Evolutionary conservation across 2,113 vertebrate genomes (phyloP).

Genomic region (Microcebus murinus): DNA sequence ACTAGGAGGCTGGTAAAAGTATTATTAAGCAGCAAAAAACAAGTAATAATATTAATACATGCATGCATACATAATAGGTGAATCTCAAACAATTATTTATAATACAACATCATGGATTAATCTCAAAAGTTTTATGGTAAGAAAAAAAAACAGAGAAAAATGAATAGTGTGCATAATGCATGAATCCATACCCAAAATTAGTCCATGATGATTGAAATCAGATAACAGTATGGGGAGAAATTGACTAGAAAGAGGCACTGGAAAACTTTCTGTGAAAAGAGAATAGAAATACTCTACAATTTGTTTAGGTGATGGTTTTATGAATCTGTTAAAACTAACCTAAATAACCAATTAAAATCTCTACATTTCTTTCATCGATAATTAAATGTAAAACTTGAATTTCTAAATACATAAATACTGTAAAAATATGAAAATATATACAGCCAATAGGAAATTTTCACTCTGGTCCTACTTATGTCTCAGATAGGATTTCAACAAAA

Average conservation of each 20-base stretch:
- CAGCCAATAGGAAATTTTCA: constrained; percentile 57
- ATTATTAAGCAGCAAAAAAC: neutral
- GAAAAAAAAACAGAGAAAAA: neutral
- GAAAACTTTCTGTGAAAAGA: neutral
- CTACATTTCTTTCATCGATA: constrained; percentile 63
- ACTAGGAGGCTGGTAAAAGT: neutral
- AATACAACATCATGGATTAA: neutral
- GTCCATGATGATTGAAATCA: neutral
- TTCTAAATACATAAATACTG: constrained; percentile 68
- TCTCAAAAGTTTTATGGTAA: neutral
- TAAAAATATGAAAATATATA: neutral
- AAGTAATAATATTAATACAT: neutral
- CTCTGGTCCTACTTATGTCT: constrained; percentile 53
- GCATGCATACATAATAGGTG: neutral
- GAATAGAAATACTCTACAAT: neutral
- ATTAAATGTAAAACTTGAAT: constrained; percentile 73
- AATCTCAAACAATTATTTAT: neutral
- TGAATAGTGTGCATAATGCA: neutral
- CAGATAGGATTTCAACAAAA: constrained; percentile 57
- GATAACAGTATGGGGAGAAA: neutral
- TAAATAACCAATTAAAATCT: constrained; percentile 66
- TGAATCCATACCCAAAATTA: neutral
- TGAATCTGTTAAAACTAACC: neutral
- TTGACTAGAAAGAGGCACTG: neutral
- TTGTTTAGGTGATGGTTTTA: neutral